Percentiles rank a stretch among this genome's conserved stretches.
Evolutionary conservation across 2,797 vertebrate species (phyloP).

Genomic region (Erpetoichthys calabaricus): DNA sequence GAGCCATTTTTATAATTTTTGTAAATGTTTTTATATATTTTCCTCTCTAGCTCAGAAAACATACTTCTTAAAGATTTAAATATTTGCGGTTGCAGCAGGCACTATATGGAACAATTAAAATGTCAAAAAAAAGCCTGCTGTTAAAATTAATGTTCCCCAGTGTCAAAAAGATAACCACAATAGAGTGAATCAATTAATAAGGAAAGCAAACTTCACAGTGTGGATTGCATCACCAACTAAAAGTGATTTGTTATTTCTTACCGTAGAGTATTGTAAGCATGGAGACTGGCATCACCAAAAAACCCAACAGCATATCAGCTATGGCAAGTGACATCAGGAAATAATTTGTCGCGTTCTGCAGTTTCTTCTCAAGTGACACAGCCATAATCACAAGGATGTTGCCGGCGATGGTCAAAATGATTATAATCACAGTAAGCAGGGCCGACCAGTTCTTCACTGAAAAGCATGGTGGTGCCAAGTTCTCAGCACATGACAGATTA

Average conservation of each 20-base stretch:
- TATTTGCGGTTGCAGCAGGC: no score
- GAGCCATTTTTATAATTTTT: no score
- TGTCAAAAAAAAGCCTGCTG: no score
- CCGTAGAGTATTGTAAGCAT: constrained; percentile 90
- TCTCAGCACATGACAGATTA: constrained; percentile 36
- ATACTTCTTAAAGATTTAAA: no score
- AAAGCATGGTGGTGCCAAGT: constrained; percentile 22
- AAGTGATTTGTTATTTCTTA: constrained; percentile 41
- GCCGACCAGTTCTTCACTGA: constrained; percentile 79
- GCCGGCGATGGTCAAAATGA: constrained; percentile 78
- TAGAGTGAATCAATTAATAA: no score
- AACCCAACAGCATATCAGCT: constrained; percentile 88
- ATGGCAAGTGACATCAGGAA: constrained; percentile 95
- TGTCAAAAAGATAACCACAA: no score
- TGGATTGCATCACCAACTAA: no score
- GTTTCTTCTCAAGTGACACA: constrained; percentile 88
- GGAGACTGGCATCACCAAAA: constrained; percentile 92
- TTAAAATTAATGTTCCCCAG: no score
- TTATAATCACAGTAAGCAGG: constrained; percentile 66
- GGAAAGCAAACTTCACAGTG: no score
- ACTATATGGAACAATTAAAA: no score
- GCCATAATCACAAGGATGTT: constrained; percentile 96
- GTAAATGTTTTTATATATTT: no score
- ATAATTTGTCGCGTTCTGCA: constrained; percentile 95
- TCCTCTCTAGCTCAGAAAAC: no score